Base-by-base conservation (phyloP, 2,888 invertebrate genomes). In the Drosophila subquinaria region DNA sequence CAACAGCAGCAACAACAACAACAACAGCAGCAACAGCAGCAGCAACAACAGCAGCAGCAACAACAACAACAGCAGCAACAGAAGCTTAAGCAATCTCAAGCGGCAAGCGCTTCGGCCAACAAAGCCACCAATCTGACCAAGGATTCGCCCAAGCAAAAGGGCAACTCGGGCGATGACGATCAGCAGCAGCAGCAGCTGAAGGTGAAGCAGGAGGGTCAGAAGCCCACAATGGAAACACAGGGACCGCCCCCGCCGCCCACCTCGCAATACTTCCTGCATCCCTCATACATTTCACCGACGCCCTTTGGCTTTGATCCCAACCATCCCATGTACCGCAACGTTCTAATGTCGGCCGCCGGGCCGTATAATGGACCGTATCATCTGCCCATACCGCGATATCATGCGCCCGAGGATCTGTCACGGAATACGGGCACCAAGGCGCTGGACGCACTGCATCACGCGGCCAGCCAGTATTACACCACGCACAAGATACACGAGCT, bases 401-500 rank as follows among this genome's bases (percentile, higher is more conserved):
- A 96, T 92, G 96, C 96, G 33, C 97, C 97, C 13, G 97, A 97
- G 93, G 97, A 97, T 93, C 93, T 97, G 45, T 95, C 95, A 67
- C 94, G 95, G 64, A 95, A 95, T 72, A 95, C 95, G 55, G 94
- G 94, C 84, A 93, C 95, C 53, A 96, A 96, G 93, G 96, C 96
- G 3, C 92, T 97, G 65, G 96, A 97, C 90, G 94, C 96, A 87
- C 93, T 96, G 50, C 96, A 96, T 91, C 96, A 96, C 84, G 96
- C 96, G 90, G 96, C 96, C 62, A 95, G 94, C 87, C 96, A 96
- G 92, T 96, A 96, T 93, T 96, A 96, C 89, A 95, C 96, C 82
- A 95, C 96, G 75, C 98, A 98, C 94, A 98, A 98, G 94, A 98
- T 98, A 84, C 98, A 98, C 93, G 98, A 98, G 93, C 94, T 98